phyloP scores from a whole-genome alignment of 1,140 invertebrate species.

The Venturia canescens region DNA sequence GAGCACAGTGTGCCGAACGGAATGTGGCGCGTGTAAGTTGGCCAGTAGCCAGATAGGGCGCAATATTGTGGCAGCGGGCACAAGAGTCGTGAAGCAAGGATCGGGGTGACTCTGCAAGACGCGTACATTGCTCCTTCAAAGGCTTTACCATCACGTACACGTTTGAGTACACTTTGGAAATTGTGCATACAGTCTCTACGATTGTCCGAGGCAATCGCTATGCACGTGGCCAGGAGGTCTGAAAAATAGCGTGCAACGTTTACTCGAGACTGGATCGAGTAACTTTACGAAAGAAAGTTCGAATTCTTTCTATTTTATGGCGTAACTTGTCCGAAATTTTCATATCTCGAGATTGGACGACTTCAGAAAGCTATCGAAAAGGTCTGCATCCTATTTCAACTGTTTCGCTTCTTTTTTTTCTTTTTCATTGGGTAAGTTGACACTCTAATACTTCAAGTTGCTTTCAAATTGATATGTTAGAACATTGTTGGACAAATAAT shows the following conservation, averaged over 20 bases:
- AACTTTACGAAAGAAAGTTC: too few relatives aligned
- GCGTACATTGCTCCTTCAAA: slow-evolving; percentile 24
- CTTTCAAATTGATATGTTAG: too few relatives aligned
- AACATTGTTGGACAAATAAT: too few relatives aligned
- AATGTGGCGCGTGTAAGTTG: slow-evolving; percentile 43
- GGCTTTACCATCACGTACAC: slow-evolving; percentile 4
- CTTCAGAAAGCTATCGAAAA: too few relatives aligned
- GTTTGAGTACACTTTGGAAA: not conserved
- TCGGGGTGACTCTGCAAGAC: slow-evolving; percentile 31
- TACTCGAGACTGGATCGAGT: not conserved
- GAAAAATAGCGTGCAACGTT: not conserved
- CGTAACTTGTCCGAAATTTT: too few relatives aligned
- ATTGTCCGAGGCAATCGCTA: not conserved
- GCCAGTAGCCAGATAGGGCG: slow-evolving; percentile 35
- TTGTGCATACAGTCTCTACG: slow-evolving; percentile 13
- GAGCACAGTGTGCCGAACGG: not conserved
- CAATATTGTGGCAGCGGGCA: slow-evolving; percentile 52
- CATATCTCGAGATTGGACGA: too few relatives aligned
- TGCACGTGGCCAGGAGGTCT: too few relatives aligned
- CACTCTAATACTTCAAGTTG: too few relatives aligned
- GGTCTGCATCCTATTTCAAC: too few relatives aligned
- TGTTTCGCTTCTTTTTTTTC: too few relatives aligned
- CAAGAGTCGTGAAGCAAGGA: slow-evolving; percentile 17
- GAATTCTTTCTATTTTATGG: too few relatives aligned
- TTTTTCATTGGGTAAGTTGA: too few relatives aligned